Base-by-base conservation (phyloP, 2,113 vertebrate species). In the Marmota monax region DNA sequence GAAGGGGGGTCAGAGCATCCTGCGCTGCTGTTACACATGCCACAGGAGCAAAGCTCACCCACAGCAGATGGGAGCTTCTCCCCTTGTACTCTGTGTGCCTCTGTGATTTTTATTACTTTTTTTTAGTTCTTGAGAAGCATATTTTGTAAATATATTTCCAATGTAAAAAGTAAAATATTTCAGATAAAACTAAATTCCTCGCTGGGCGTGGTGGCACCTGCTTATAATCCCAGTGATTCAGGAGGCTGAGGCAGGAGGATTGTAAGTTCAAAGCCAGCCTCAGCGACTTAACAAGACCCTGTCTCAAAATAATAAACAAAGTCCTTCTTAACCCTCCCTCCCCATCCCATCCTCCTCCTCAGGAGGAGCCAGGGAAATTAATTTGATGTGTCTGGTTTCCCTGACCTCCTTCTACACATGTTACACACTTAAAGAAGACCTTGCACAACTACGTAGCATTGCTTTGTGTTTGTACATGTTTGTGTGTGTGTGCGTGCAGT, bases 361-460 rank as follows among this genome's bases (percentile, higher is more conserved):
- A 22, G 53, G 77, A 73, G 63, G 2, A 25, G 65, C 18, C 67
- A 16, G 73, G 53, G 69, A 61, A 17, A 13, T 45, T 2, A 14
- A 18, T 20, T 34, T 7, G 17, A 25, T 0, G 7, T 23, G 37
- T 34, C 51, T 7, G 0, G 7, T 20, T 32, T n/a, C 74, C 61
- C 48, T 1, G n/a, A 48, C 1, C n/a, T 34, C 72, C 37, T 45
- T 16, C 25, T 63, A 9, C 27, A 9, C 32, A 27, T 1, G 2
- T 80, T 72, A 12, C 1, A 0, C 32, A 32, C 23, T 39, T 51
- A 18, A 76, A 27, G 34, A 58, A 87, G 27, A 37, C 7, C 29
- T 17, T 4, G 0, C 3, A 8, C 86, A 84, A 72, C 2, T 1
- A 1, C 1, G 2, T 0, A 25, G 48, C 39, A 1, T 7, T 22